Base-by-base conservation (phyloP, 1,140 invertebrate species). In the Pomacea maculata region DNA sequence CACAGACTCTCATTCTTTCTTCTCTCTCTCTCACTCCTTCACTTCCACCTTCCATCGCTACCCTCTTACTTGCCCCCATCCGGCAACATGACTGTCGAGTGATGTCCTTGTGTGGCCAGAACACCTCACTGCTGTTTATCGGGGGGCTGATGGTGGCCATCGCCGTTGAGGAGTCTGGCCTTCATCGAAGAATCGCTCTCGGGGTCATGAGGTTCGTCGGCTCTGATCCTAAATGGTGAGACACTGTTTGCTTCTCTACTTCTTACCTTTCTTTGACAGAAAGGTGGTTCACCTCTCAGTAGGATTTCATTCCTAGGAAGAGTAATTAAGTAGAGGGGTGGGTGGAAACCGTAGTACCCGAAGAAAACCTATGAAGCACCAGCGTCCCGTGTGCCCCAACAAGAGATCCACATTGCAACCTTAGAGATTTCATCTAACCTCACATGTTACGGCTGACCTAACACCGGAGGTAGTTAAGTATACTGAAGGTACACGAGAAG, bases 121-220 rank as follows among this genome's bases (percentile, higher is more conserved):
- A 97, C 84, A 96, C 95, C 0, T 96, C 96, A 87, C 95, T 97
- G 93, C 95, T 97, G 93, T 97, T 94, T 83, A 83, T 93, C 45
- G 93, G 93, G 5, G 92, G 93, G 29, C 86, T 98, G 77, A 94
- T 97, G 85, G 94, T 97, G 55, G 96, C 97, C 1, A 93, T 96
- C 15, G 95, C 96, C 0, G 95, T 97, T 5, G 96, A 98, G 92
- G 94, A 96, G 86, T 95, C 95, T 83, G 95, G 95, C 88, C 91
- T 98, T 12, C 97, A 98, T 84, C 94, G 95, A 87, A 93, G 96
- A 82, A 94, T 98, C 4, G 96, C 96, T 0, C 90, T 98, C 19
- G 93, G 93, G 83, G 95, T 96, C 9, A 94, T 98, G 75, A 93
- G 94, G 79, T 90, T 94, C 11, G 94, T 97, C 57, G 97, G 97